Conservation (phyloP, 2,888 invertebrate species). For the Prosopocoilus inquinatus region DNA sequence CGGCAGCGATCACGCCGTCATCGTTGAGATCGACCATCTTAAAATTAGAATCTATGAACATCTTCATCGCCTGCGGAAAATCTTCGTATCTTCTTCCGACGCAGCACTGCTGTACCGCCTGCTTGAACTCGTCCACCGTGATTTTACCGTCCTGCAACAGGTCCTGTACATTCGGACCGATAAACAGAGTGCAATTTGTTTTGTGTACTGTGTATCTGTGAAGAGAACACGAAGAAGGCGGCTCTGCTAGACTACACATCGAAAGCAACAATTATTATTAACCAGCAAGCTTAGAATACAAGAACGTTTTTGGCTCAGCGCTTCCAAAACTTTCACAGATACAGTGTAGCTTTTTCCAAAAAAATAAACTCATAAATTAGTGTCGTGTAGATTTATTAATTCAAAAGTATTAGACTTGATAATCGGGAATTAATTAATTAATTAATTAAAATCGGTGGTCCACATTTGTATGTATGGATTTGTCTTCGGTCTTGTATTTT, state of each 20-base stretch:
- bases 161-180: conserved; percentile 36
- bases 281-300: not conserved
- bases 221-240: no score
- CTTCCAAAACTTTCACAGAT: no score
- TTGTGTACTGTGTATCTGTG: conserved; percentile 3
- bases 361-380: no score
- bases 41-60: conserved; percentile 83
- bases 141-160: conserved; percentile 74
- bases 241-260: not conserved
- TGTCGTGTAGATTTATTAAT: no score
- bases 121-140: conserved; percentile 77
- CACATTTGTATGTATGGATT: no score
- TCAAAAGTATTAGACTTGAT: no score
- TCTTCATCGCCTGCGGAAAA: conserved; percentile 83
- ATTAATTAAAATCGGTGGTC: no score
- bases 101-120: conserved; percentile 77
- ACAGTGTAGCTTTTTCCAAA: no score
- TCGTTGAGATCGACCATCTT: conserved; percentile 77
- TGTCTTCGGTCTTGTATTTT: no score
- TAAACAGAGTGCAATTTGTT: not conserved
- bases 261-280: not conserved
- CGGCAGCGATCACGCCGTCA: conserved; percentile 75
- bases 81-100: conserved; percentile 74
- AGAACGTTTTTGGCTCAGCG: no score
- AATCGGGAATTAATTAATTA: no score